These are phyloP conservation scores for Anolis apletophallus DNA, from an alignment of 2,797 vertebrate genomes.

Conservation along the genomic window DNA sequence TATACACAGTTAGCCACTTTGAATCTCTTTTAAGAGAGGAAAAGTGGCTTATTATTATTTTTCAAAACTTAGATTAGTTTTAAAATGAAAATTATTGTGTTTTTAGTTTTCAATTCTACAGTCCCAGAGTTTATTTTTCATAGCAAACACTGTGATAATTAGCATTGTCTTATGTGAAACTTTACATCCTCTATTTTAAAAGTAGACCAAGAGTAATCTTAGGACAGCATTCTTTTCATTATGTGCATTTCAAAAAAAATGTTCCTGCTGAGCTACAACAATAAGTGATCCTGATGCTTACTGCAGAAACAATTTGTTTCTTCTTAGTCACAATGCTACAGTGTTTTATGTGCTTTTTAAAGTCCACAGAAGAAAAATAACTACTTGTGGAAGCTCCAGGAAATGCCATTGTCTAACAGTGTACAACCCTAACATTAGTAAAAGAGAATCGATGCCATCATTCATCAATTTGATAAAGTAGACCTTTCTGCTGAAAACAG, in stretches of 20 bases:
- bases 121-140: fast-evolving
- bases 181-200: not conserved
- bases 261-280: conserved; percentile 16
- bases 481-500: not conserved
- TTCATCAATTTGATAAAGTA: conserved; percentile 40
- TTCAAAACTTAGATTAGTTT: fast-evolving
- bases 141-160: fast-evolving
- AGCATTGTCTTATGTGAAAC: not conserved
- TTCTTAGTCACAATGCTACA: not conserved
- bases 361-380: not conserved
- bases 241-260: conserved; percentile 36
- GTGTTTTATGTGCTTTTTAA: conserved; percentile 9
- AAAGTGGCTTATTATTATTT: too few species aligned
- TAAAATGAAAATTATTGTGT: fast-evolving
- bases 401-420: conserved; percentile 14
- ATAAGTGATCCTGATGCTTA: conserved; percentile 1
- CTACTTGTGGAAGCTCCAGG: not conserved
- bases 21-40: too few species aligned
- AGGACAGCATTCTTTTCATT: not conserved
- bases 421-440: not conserved
- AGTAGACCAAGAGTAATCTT: not conserved
- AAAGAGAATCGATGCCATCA: not conserved
- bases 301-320: conserved; percentile 24
- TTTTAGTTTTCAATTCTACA: fast-evolving
- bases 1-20: too few species aligned